phyloP scores from a whole-genome alignment of 1,140 invertebrate species.

The Magallana ariakensis region DNA sequence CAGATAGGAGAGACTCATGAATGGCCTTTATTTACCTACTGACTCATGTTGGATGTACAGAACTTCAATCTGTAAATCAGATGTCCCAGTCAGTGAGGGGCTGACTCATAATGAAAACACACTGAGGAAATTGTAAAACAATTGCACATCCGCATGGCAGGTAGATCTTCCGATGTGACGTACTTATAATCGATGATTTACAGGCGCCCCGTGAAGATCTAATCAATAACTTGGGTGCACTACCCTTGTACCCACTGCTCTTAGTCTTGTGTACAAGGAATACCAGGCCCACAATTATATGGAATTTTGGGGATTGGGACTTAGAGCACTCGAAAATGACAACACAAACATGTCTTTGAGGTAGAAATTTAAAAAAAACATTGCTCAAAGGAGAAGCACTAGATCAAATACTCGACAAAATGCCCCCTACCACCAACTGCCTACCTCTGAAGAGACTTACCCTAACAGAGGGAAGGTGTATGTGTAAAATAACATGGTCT shows the following conservation, averaged over 20 bases:
- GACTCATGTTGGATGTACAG: constrained; percentile 16
- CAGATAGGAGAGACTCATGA: background rate
- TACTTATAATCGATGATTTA: background rate
- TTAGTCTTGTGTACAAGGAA: background rate
- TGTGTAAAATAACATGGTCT: no score
- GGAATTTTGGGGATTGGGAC: background rate
- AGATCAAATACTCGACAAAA: no score
- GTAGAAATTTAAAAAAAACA: no score
- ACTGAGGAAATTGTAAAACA: constrained; percentile 29
- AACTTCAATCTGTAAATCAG: constrained; percentile 31
- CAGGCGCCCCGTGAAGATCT: background rate
- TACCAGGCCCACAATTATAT: background rate
- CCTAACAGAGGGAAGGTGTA: no score
- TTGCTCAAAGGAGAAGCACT: no score
- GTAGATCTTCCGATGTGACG: background rate
- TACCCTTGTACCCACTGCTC: background rate
- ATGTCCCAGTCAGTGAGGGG: background rate
- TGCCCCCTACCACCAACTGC: no score
- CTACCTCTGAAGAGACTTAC: no score
- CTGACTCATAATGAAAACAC: constrained; percentile 30
- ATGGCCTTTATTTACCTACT: constrained; percentile 26
- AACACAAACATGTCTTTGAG: background rate
- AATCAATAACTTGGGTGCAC: background rate
- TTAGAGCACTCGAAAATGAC: background rate
- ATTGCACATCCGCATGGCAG: constrained; percentile 25